phyloP scores from a whole-genome alignment of 2,113 vertebrate genomes.

The Gracilinanus agilis region DNA sequence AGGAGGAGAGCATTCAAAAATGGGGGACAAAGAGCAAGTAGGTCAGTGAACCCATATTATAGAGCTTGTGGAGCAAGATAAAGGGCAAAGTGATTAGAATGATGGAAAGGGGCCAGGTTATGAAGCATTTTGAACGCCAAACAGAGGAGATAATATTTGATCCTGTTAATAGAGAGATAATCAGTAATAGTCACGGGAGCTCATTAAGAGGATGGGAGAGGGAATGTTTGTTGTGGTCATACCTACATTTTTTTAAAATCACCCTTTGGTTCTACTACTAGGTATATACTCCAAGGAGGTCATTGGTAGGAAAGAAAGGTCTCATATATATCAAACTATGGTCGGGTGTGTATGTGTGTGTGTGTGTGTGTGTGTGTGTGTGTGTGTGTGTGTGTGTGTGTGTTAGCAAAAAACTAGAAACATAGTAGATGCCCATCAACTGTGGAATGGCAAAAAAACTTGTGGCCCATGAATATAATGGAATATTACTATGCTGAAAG shows the following conservation, averaged over 20 bases:
- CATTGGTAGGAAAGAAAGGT: background rate
- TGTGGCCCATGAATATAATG: background rate
- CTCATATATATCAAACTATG: background rate
- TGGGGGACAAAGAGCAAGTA: background rate
- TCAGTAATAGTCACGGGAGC: background rate
- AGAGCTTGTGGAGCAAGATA: background rate
- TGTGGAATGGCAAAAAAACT: background rate
- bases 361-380: too few species aligned
- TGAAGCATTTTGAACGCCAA: background rate
- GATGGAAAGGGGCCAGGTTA: background rate
- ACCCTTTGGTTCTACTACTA: background rate
- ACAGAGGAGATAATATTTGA: background rate
- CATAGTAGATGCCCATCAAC: background rate
- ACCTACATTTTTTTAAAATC: background rate
- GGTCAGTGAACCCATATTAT: background rate
- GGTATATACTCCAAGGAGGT: background rate
- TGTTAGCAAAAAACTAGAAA: background rate
- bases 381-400: too few species aligned
- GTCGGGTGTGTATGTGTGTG: background rate
- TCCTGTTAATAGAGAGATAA: background rate
- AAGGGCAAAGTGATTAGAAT: background rate
- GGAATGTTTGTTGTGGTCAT: background rate
- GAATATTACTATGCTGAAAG: background rate
- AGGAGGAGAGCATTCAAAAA: background rate
- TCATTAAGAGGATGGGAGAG: background rate